These are phyloP conservation scores for Speoplatyrhinus poulsoni DNA, from an alignment of 2,113 vertebrate species.

Conservation along the genomic window DNA sequence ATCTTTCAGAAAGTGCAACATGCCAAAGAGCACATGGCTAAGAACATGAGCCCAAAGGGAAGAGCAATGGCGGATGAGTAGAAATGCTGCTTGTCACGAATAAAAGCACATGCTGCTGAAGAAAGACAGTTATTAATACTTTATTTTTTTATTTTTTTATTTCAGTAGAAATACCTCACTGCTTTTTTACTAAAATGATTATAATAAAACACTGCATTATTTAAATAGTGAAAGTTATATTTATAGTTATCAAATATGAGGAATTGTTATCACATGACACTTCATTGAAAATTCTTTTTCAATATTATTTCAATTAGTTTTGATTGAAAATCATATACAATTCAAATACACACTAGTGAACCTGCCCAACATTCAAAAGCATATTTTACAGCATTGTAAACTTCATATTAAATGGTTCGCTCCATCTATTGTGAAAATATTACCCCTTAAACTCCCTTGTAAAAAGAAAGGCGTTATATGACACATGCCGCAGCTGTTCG, in stretches of 20 bases:
- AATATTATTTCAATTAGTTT: not conserved
- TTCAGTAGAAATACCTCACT: too few species aligned
- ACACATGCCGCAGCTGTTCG: slow-evolving; percentile 27
- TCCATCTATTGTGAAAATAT: slow-evolving; percentile 5
- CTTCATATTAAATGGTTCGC: not conserved
- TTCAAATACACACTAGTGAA: not conserved
- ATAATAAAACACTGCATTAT: too few species aligned
- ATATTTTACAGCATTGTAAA: not conserved
- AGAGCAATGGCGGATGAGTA: slow-evolving; percentile 31
- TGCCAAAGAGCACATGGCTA: slow-evolving; percentile 63
- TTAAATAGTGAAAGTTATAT: too few species aligned
- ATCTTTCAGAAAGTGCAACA: not conserved
- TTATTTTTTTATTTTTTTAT: too few species aligned
- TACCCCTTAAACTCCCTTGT: not conserved
- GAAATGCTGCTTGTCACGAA: not conserved
- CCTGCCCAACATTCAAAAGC: not conserved
- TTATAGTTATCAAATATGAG: not conserved
- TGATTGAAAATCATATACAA: not conserved
- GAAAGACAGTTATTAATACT: not conserved
- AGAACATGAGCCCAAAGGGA: slow-evolving; percentile 54
- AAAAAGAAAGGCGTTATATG: slow-evolving; percentile 20
- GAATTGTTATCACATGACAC: not conserved
- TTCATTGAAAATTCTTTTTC: not conserved
- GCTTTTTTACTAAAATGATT: too few species aligned
- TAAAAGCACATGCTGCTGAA: not conserved